Evolutionary conservation across 2,113 vertebrate genomes (phyloP), one percentile per base, ranked within the genome.

Genomic region (Pseudopipra pipra): DNA sequence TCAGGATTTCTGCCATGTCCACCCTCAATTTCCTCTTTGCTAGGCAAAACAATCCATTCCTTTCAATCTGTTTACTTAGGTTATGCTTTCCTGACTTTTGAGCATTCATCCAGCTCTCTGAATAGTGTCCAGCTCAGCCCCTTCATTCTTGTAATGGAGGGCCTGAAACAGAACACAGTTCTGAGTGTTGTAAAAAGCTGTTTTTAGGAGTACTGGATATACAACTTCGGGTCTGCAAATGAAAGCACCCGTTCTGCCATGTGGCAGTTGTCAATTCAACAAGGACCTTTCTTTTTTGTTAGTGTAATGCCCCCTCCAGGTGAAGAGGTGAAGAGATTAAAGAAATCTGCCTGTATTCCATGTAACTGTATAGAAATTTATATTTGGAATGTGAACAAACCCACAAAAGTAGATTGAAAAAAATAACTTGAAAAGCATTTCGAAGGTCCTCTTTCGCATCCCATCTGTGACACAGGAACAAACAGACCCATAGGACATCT

Each of bases 1-100:
- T 96, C 81, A 94, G 87, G 54, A 89, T 93, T 93, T 91, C 62
- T 93, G 66, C 88, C 85, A 70, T 46, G 85, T 85, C 49, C 79
- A 92, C 59, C 54, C 58, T 94, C 90, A 92, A 93, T 96, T 97
- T 96, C 96, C 94, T 91, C 78, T 90, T 72, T 63, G 49, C 85
- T 85, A 87, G 66, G 92, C 74, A 91, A 93, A 97, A 90, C 74
- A 94, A 90, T 76, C 31, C 54, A 70, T 65, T 73, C 44, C 33
- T 88, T 96, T 94, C 51, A 62, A 89, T 90, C 31, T 91, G 3
- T 91, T 94, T 91, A 33, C 84, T 95, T 62, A 90, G 59, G 66
- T 88, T 47, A 76, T 77, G 25, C 80, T 95, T 90, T 92, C 58
- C 46, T 93, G 75, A 61, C 44, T 96, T 94, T 11, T 33, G 31